Evolutionary conservation across 2,797 vertebrate species (phyloP).

Genomic region (Oreochromis mossambicus): DNA sequence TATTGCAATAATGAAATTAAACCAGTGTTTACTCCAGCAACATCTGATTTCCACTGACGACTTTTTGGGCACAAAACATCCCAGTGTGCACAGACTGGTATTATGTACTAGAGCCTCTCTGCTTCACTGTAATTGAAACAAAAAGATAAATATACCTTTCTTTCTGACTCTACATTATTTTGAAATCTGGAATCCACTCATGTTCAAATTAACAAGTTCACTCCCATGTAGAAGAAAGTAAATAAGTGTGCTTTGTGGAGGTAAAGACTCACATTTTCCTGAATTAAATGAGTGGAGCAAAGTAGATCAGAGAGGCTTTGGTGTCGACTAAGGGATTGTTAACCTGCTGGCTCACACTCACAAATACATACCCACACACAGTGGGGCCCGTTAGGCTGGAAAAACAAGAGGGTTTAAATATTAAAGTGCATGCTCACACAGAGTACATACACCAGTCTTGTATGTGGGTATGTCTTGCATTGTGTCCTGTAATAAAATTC

Average conservation of each 20-base stretch:
- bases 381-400: background rate
- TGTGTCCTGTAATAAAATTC: background rate
- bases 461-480: background rate
- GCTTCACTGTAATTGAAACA: background rate
- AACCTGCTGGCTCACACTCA: background rate
- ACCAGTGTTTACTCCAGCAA: background rate
- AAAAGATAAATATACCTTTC: background rate
- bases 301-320: background rate
- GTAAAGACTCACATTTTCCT: background rate
- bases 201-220: background rate
- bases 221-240: background rate
- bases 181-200: background rate
- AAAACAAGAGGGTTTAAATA: background rate
- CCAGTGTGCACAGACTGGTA: background rate
- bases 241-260: background rate
- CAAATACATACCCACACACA: background rate
- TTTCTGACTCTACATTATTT: background rate
- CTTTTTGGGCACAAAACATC: background rate
- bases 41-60: background rate
- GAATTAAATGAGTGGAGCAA: background rate
- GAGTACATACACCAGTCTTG: background rate
- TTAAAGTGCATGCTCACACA: background rate
- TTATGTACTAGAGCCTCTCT: background rate
- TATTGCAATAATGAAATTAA: background rate
- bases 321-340: background rate